Base-by-base conservation (phyloP, 2,113 vertebrate genomes). In the Ctenodactylus gundi region DNA sequence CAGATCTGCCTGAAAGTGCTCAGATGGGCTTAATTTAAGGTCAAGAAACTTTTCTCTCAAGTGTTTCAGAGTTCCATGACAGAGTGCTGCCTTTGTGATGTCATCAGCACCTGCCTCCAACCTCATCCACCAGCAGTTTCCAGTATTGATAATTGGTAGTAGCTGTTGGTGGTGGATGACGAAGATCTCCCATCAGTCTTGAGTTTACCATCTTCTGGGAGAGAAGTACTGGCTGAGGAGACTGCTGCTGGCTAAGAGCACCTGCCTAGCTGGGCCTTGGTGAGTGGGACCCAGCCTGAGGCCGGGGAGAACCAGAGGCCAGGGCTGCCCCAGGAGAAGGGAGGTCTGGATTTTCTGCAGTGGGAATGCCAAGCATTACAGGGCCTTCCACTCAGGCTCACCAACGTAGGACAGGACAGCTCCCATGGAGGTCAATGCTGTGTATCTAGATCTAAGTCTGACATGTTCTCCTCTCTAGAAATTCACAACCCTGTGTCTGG, bases 11-110 rank as follows among this genome's bases (percentile, higher is more conserved):
- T 58, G 92, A 49, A 80, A 53, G 68, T n/a, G 53, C 18, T 62
- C 29, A 31, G 8, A 44, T n/a, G 10, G 41, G n/a, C 18, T 86
- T 41, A 55, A 2, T 29, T 64, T 55, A 34, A 31, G 60, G 15
- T 23, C 7, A 44, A 14, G 60, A 75, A 49, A 31, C 41, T 39
- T 70, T n/a, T 65, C n/a, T 65, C 15, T 77, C 86, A 14, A 21
- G 21, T 36, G 62, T 41, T 90, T 89, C 41, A 34, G 7, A 49
- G 51, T 53, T 53, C 51, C 17, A 51, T 18, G 12, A 44, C 89
- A 53, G 17, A 15, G n/a, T 39, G 62, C 34, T 18, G 84, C 87
- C 87, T 94, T 96, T 97, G 87, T 97, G 96, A 96, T 58, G 81
- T 96, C 96, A 92, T 46, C 87, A 67, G 73, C 34, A 72, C 44